Base-by-base conservation (phyloP, 2,113 vertebrate species). In the Megalops atlanticus region DNA sequence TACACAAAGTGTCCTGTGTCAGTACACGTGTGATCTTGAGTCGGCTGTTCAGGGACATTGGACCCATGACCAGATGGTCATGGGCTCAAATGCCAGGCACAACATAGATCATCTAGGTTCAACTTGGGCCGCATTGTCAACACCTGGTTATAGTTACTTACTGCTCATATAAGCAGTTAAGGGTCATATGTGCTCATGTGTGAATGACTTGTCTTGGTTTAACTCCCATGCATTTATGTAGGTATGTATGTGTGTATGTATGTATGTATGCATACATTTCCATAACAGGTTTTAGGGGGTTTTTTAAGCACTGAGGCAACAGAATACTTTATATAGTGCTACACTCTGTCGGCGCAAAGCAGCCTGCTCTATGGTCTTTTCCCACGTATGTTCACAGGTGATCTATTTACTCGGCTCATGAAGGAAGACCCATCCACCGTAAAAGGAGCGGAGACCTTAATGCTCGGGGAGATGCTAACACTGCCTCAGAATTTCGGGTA, bases 401-500 rank as follows among this genome's bases (percentile, higher is more conserved):
- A 95, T 89, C 90, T 97, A 21, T 98, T 99, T 84, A 88, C 93
- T 82, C 95, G 95, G 0, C 95, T 99, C 6, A 99, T 98, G 97
- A 96, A 92, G 89, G 95, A 96, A 78, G 97, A 99, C 86, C 96
- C 98, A 21, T 99, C 98, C 81, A 98, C 96, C 77, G 95, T 99
- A 87, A 97, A 95, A 86, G 97, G 96, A 87, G 96, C 97, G 27
- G 98, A 99, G 92, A 87, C 89, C n/a, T 89, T 99, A 85, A 98
- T 98, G 96, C 93, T 99, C 33, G 98, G 98, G 85, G 97, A 99
- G 94, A 99, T 99, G 98, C 92, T 99, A 35, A 99, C 98, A 3
- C 90, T 99, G 84, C 98, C 98, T 81, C 98, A 99, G 86, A 99
- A 99, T 89, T 99, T 99, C 89, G 98, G 98, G 98, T 99, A 95